A percentile compares a stretch with the other conserved stretches of the same genome.
Evolutionary conservation across 2,888 invertebrate species (phyloP).

Genomic region (Eupithecia subfuscata): DNA sequence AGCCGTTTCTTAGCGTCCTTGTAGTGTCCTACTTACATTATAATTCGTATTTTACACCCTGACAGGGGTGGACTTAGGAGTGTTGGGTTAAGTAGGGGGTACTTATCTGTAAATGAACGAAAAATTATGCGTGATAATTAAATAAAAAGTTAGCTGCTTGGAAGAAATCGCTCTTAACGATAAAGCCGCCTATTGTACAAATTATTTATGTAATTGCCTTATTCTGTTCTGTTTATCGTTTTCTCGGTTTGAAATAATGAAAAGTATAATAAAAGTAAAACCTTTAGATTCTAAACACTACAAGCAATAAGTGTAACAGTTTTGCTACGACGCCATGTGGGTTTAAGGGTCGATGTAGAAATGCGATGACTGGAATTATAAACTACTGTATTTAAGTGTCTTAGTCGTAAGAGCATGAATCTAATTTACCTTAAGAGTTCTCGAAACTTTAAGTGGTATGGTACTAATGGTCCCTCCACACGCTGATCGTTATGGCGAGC

Average conservation of each 20-base stretch:
- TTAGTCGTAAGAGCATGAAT: background rate
- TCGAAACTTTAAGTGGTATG: background rate
- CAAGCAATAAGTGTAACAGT: background rate
- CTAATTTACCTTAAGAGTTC: background rate
- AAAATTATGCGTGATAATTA: background rate
- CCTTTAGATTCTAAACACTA: too few relatives aligned
- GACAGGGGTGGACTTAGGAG: constrained; percentile 15
- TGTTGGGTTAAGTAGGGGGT: background rate
- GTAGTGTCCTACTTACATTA: constrained; percentile 33
- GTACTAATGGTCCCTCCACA: background rate
- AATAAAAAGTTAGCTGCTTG: background rate
- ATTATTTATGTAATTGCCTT: background rate
- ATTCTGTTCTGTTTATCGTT: background rate
- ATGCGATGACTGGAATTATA: background rate
- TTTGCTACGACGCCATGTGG: background rate
- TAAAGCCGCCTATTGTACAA: background rate
- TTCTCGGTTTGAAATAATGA: background rate
- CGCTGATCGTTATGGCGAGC: background rate
- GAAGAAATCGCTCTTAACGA: background rate
- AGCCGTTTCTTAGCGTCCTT: constrained; percentile 18
- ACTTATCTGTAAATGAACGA: background rate
- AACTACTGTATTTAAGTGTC: background rate
- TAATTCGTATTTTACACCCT: constrained; percentile 33
- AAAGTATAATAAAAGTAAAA: too few relatives aligned
- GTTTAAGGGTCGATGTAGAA: background rate